Evolutionary conservation across 2,113 vertebrate species (phyloP).

Genomic region (Mustela lutreola): DNA sequence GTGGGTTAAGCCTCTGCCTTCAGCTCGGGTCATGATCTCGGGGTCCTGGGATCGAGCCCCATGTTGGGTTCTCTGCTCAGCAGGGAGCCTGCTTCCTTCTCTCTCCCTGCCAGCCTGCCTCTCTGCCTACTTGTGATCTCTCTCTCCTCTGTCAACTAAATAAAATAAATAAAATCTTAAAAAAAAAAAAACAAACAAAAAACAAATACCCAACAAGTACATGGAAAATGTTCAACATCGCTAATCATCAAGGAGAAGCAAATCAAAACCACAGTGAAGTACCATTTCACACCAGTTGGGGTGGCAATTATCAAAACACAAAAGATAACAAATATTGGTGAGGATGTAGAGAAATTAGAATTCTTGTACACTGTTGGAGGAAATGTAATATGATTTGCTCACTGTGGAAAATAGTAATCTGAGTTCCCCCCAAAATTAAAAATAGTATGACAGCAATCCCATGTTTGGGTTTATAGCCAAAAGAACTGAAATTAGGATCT

Average conservation of each 20-base stretch:
- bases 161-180: no score
- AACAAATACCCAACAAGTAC: neutral
- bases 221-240: neutral
- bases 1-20: no score
- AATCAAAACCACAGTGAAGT: neutral
- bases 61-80: no score
- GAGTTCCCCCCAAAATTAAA: neutral
- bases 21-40: no score
- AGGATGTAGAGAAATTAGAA: neutral
- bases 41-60: no score
- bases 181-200: no score
- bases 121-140: no score
- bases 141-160: no score
- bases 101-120: no score
- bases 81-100: no score
- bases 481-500: neutral
- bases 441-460: neutral
- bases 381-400: neutral
- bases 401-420: neutral
- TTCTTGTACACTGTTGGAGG: neutral
- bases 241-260: neutral
- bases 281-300: neutral
- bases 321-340: neutral
- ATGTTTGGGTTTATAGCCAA: neutral
- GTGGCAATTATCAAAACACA: neutral